Conservation (phyloP, 2,797 vertebrate species). For the Cossypha heuglini region DNA sequence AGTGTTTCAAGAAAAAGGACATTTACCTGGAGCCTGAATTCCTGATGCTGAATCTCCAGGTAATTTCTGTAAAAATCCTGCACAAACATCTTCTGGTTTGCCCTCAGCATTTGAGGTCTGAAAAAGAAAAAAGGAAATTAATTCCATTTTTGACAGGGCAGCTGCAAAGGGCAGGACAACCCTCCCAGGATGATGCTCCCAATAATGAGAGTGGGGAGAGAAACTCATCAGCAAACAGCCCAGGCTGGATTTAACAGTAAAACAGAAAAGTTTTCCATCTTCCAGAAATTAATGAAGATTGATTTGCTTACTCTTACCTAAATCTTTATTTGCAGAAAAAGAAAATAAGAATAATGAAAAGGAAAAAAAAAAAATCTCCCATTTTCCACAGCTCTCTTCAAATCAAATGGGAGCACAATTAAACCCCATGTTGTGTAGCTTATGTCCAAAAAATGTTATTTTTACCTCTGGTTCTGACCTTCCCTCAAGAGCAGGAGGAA, state of each 20-base stretch:
- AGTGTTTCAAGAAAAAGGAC: not conserved
- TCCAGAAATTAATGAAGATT: not conserved
- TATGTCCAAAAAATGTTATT: not conserved
- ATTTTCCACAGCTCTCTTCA: not conserved
- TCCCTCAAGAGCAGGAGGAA: conserved; percentile 5
- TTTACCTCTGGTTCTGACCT: conserved; percentile 60
- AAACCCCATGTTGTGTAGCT: not conserved
- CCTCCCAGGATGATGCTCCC: not conserved
- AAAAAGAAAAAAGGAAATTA: not conserved
- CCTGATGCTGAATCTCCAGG: not conserved
- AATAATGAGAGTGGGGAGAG: not conserved
- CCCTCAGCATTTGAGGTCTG: conserved; percentile 51
- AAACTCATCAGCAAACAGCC: not conserved
- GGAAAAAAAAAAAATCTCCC: not conserved
- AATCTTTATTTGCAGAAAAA: not conserved
- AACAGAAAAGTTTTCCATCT: not conserved
- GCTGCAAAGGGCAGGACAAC: not conserved
- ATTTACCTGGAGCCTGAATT: conserved; percentile 11
- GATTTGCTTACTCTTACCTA: not conserved
- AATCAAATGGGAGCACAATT: not conserved
- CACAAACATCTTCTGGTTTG: conserved; percentile 8
- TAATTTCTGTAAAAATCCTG: not conserved
- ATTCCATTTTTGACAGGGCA: not conserved
- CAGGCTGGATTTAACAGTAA: not conserved
- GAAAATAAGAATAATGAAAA: not conserved